Evolutionary conservation across 1,140 invertebrate genomes (phyloP).

Genomic region (Heliconius hermathena): DNA sequence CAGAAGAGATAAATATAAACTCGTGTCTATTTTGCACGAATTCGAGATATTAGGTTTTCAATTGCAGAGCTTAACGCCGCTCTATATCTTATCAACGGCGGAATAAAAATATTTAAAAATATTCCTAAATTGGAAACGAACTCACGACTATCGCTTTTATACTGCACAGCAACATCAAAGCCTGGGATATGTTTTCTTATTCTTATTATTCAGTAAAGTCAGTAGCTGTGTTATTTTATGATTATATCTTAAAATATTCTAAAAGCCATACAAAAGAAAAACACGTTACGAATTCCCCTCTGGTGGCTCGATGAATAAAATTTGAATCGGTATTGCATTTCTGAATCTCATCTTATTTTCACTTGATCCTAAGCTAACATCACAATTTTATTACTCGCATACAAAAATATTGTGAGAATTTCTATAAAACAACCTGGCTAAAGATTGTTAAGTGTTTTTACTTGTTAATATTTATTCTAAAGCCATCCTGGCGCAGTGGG

Average conservation of each 20-base stretch:
- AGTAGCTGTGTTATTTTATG: neutral
- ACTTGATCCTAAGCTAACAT: constrained; percentile 24
- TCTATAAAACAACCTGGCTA: neutral
- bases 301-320: constrained; percentile 18
- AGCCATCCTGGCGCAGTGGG: no score
- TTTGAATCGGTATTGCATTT: constrained; percentile 27
- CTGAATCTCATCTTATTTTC: constrained; percentile 19
- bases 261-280: constrained; percentile 1
- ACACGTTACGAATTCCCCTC: neutral
- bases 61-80: no score
- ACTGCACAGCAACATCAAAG: no score
- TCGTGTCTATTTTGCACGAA: no score
- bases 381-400: constrained; percentile 15
- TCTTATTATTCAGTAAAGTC: neutral
- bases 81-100: no score
- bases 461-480: neutral
- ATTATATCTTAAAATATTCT: neutral
- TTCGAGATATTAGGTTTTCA: no score
- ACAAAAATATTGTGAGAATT: neutral
- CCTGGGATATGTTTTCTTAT: neutral
- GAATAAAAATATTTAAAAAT: no score
- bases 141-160: no score
- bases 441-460: neutral
- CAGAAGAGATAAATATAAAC: no score
- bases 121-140: no score